Base-by-base conservation (phyloP, 2,888 invertebrate genomes). In the Patella pellucida region DNA sequence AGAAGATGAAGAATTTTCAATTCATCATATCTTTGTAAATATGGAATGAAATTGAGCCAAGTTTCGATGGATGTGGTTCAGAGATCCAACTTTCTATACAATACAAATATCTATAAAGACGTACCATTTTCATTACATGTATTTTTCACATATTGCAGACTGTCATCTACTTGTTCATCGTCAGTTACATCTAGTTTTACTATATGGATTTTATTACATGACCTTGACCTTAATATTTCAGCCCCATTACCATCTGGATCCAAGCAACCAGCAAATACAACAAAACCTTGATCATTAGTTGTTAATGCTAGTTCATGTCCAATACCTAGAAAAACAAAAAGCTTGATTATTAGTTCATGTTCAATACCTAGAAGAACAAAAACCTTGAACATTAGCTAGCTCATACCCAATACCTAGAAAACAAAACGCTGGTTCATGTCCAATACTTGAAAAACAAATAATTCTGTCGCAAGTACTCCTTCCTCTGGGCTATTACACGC, bases 221-320 rank as follows among this genome's bases (percentile, higher is more conserved):
- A 69, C 19, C 51, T 70, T 4, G 23, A 19, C 23, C 54, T 7
- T 3, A 76, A 52, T 2, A 15, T 51, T 11, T 72, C 19, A 3
- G 76, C 69, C 9, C 76, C 77, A 7, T 68, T 69, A 1, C 71
- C 74, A 31, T 74, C 69, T 14, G 72, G 62, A n/a, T 62, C 54
- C n/a, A 78, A 68, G 12, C 76, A 76, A 23, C 76, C 73, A 54
- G 78, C 78, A 62, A 74, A 77, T 3, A 77, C 78, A 15, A 69
- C 54, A 41, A 74, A 76, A 23, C 78, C 78, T 52, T 67, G 51
- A 11, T 72, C 62, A 41, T 76, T 71, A 2, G 72, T 67, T 2
- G 54, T 70, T 19, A 69, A n/a, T 12, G 78, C 78, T 15, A 78
- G 77, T 23, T 52, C 51, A 51, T 68, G 52, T 2, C 78, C 78